phyloP scores from a whole-genome alignment of 2,113 vertebrate genomes.

The Thomomys bottae region DNA sequence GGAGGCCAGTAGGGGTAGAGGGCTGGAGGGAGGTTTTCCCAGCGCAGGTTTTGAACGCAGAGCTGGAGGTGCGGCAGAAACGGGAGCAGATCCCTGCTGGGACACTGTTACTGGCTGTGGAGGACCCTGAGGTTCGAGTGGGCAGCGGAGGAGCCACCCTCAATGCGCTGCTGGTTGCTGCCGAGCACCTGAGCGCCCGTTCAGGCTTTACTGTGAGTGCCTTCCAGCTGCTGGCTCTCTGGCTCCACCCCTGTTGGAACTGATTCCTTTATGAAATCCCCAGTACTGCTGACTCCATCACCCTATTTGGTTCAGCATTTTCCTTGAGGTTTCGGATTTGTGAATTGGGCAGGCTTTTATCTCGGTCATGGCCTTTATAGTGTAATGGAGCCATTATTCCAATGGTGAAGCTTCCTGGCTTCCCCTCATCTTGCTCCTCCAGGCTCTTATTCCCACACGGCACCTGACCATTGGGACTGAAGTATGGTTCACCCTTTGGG shows the following conservation, averaged over 20 bases:
- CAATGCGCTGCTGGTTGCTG: conserved; percentile 94
- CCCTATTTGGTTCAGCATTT: neutral
- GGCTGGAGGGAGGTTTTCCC: no score
- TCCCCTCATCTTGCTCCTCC: neutral
- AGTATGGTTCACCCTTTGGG: neutral
- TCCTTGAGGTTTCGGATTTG: neutral
- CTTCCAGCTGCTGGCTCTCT: rapidly evolving
- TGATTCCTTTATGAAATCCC: neutral
- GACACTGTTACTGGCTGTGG: conserved; percentile 89
- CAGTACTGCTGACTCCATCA: neutral
- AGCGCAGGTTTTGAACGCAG: conserved; percentile 78
- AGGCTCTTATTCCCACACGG: neutral
- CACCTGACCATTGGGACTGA: neutral
- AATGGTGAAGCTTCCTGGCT: neutral
- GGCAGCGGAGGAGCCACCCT: conserved; percentile 97
- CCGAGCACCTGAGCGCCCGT: conserved; percentile 93
- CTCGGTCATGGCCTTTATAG: neutral
- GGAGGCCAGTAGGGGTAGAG: neutral
- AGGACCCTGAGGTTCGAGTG: conserved; percentile 89
- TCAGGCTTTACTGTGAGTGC: conserved; percentile 90
- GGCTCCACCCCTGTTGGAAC: rapidly evolving
- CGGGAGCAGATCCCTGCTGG: conserved; percentile 84
- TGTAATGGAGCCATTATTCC: neutral
- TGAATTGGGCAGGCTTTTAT: neutral
- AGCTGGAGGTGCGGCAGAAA: conserved; percentile 91